Conservation (phyloP, 2,113 vertebrate genomes). For the Pundamilia nyererei region DNA sequence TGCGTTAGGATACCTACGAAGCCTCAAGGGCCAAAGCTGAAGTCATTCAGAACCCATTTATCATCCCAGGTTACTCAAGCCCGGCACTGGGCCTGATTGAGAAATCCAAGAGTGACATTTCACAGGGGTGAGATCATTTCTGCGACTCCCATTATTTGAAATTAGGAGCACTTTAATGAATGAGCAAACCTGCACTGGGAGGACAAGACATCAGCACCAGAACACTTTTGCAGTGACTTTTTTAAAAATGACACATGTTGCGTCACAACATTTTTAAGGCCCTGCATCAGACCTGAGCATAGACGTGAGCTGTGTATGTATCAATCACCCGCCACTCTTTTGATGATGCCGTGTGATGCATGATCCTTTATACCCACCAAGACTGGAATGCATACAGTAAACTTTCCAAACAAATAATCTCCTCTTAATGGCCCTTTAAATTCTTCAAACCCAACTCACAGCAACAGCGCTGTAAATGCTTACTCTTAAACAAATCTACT, state of each 20-base stretch:
- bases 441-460: neutral
- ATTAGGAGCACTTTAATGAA: neutral
- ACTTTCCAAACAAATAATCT: neutral
- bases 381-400: neutral
- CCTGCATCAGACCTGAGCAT: neutral
- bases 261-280: neutral
- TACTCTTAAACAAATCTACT: neutral
- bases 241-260: neutral
- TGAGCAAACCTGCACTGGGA: neutral
- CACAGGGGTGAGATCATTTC: neutral
- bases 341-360: neutral
- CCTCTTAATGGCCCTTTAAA: neutral
- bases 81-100: neutral
- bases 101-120: neutral
- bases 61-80: conserved; percentile 4
- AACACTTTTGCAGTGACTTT: neutral
- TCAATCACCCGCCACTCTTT: neutral
- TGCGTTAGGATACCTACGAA: neutral
- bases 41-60: conserved; percentile 18
- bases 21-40: neutral
- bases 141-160: neutral
- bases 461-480: neutral
- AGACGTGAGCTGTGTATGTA: neutral
- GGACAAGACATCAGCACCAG: neutral
- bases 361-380: neutral